Conservation (phyloP, 2,888 invertebrate genomes). For the Orthosia gracilis region DNA sequence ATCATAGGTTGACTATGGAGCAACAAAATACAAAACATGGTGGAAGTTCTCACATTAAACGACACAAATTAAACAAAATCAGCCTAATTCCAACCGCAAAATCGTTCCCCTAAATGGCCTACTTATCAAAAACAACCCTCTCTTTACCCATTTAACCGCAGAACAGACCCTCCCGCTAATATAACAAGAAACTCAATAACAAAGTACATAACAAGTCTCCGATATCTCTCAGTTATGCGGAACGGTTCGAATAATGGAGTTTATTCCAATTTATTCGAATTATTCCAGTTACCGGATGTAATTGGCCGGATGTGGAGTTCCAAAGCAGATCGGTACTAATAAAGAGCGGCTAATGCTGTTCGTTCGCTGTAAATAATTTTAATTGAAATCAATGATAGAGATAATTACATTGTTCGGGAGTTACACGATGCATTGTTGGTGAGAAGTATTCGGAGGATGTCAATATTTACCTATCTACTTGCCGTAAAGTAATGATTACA, state of each 20-base stretch:
- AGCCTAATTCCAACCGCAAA: constrained; percentile 19
- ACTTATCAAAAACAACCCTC: constrained; percentile 50
- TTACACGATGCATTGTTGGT: background rate
- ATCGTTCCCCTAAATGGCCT: constrained; percentile 24
- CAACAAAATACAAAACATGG: background rate
- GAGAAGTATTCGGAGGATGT: no score
- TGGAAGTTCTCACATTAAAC: background rate
- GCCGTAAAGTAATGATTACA: background rate
- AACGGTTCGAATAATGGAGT: constrained; percentile 51
- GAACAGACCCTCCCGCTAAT: constrained; percentile 18
- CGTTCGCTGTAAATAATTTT: constrained; percentile 41
- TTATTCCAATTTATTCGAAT: constrained; percentile 48
- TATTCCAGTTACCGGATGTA: constrained; percentile 47
- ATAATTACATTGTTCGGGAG: constrained; percentile 38
- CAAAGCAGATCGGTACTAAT: constrained; percentile 49
- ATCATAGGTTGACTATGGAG: no score
- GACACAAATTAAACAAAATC: constrained; percentile 36
- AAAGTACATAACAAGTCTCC: constrained; percentile 45
- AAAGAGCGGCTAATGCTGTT: constrained; percentile 40
- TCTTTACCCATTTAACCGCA: constrained; percentile 44
- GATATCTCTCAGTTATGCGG: constrained; percentile 58
- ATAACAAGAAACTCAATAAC: constrained; percentile 49
- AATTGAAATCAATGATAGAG: constrained; percentile 50
- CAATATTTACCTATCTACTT: background rate
- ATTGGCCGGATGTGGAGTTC: constrained; percentile 49